Percentiles rank a stretch among this genome's conserved stretches.
These are phyloP conservation scores for Sussaba pulchella DNA, from an alignment of 2,888 invertebrate species.

Conservation along the genomic window DNA sequence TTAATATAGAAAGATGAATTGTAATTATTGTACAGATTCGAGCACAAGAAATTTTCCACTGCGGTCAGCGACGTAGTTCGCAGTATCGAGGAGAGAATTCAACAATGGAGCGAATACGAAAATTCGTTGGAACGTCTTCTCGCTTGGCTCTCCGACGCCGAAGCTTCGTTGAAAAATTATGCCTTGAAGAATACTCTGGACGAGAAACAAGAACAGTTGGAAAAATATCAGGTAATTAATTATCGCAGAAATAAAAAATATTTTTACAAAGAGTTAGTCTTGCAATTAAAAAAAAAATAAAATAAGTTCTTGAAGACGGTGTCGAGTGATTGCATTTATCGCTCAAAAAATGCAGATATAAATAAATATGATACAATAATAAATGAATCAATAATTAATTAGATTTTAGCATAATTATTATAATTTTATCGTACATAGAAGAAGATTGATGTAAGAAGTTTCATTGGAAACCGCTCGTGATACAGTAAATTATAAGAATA, in stretches of 20 bases:
- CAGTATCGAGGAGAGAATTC: constrained; percentile 92
- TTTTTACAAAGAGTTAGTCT: too few relatives aligned
- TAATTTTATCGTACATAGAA: too few relatives aligned
- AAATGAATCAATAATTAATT: too few relatives aligned
- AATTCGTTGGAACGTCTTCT: constrained; percentile 92
- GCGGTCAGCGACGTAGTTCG: constrained; percentile 92
- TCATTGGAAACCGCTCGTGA: background rate
- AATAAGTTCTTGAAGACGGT: background rate
- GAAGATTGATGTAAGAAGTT: background rate
- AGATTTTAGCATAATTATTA: too few relatives aligned
- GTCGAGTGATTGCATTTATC: background rate
- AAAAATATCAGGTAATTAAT: constrained; percentile 92
- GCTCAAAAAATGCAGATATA: too few relatives aligned
- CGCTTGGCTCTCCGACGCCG: constrained; percentile 94
- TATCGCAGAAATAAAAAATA: constrained; percentile 19
- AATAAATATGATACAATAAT: too few relatives aligned
- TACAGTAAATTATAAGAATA: constrained; percentile 43
- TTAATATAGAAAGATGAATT: background rate
- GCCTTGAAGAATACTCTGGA: constrained; percentile 93
- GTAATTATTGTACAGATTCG: constrained; percentile 86
- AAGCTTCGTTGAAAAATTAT: constrained; percentile 94
- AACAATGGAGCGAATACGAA: constrained; percentile 97
- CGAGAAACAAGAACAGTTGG: constrained; percentile 95
- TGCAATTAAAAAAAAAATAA: background rate
- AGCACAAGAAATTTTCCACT: constrained; percentile 92